Conservation (phyloP, 2,113 vertebrate species). For the Melospiza georgiana region DNA sequence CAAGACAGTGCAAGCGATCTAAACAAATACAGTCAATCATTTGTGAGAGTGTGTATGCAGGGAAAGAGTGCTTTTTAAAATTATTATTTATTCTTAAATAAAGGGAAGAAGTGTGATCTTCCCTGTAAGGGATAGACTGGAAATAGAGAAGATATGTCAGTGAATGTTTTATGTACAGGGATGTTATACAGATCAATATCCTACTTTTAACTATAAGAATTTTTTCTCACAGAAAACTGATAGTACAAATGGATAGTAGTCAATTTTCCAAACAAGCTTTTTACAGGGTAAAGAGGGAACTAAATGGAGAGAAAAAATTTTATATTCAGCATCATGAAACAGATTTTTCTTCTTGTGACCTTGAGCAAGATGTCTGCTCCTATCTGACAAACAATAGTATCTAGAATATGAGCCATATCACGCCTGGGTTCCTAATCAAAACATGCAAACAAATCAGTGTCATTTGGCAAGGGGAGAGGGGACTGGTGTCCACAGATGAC, state of each 20-base stretch:
- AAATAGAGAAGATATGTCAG: neutral
- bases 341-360: neutral
- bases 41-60: neutral
- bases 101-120: neutral
- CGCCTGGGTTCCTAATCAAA: neutral
- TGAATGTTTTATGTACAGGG: neutral
- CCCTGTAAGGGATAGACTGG: neutral
- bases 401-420: neutral
- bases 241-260: neutral
- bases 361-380: neutral
- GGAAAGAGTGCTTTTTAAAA: neutral
- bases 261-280: neutral
- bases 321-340: neutral
- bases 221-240: neutral
- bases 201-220: neutral
- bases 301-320: neutral
- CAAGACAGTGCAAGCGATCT: constrained; percentile 5
- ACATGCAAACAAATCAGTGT: neutral
- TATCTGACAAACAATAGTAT: neutral
- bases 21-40: neutral
- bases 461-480: neutral
- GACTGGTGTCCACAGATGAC: neutral
- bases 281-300: neutral
- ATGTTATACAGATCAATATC: neutral
- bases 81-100: neutral